phyloP scores from a whole-genome alignment of 2,113 vertebrate species.

The Tragelaphus imberbis region DNA sequence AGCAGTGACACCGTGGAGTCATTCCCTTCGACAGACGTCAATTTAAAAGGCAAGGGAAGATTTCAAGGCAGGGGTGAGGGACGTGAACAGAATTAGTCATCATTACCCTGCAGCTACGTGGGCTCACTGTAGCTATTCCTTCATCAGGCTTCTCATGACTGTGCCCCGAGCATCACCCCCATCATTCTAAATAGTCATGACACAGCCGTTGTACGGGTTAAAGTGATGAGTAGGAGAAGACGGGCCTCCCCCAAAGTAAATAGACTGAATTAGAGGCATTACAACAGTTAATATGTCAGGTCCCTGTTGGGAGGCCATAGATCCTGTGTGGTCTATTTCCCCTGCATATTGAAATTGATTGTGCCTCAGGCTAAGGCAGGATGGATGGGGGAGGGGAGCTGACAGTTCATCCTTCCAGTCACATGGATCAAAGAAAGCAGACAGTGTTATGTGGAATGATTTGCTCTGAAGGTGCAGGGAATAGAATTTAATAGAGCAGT shows the following conservation, averaged over 20 bases:
- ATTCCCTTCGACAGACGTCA: constrained; percentile 54
- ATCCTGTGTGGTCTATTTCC: constrained; percentile 69
- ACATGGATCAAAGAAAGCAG: constrained; percentile 55
- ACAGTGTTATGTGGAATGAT: constrained; percentile 57
- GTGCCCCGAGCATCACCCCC: constrained; percentile 73
- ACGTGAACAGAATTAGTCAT: constrained; percentile 73
- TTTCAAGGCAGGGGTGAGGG: constrained; percentile 58
- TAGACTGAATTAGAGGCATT: constrained; percentile 69
- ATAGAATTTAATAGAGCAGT: constrained; percentile 63
- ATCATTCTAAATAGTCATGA: constrained; percentile 70
- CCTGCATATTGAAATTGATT: constrained; percentile 69
- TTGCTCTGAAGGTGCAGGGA: constrained; percentile 48
- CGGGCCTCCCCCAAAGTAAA: constrained; percentile 62
- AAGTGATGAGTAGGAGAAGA: constrained; percentile 65
- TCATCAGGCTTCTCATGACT: constrained; percentile 56
- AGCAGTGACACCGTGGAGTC: constrained; percentile 32
- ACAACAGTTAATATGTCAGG: constrained; percentile 72
- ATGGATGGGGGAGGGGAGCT: constrained; percentile 22
- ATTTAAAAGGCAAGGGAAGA: constrained; percentile 74
- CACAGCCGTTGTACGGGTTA: constrained; percentile 45
- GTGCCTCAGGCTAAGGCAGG: constrained; percentile 31
- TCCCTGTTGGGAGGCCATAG: constrained; percentile 61
- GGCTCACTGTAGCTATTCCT: constrained; percentile 58
- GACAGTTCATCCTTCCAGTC: constrained; percentile 40
- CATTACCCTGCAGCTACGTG: constrained; percentile 64